These are phyloP conservation scores for Callinectes sapidus DNA, from an alignment of 2,888 invertebrate species.

Conservation along the genomic window DNA sequence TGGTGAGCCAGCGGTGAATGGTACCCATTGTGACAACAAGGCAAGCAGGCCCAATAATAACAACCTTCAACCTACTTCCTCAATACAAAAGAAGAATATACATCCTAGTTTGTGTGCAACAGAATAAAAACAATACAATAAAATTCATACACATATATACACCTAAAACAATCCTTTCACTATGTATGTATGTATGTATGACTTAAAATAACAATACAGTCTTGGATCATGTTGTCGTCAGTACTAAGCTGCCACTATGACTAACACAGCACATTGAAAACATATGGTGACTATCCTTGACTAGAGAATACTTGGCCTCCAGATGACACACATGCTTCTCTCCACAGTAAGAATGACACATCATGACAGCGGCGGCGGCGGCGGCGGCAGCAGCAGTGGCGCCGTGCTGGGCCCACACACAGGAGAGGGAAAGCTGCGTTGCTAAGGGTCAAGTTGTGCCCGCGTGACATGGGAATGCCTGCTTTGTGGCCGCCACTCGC, in stretches of 20 bases:
- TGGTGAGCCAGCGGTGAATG: not conserved
- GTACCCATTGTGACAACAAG: not conserved
- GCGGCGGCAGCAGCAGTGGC: no score
- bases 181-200: conserved; percentile 25
- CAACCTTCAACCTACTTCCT: not conserved
- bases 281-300: conserved; percentile 24
- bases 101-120: not conserved
- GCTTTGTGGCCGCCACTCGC: not conserved
- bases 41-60: not conserved
- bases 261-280: conserved; percentile 30
- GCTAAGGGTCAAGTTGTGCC: not conserved
- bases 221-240: not conserved
- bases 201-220: not conserved
- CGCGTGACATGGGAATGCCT: no score
- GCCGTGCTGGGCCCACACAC: not conserved
- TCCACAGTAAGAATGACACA: conserved; percentile 15
- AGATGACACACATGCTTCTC: conserved; percentile 11
- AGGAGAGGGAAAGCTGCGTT: not conserved
- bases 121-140: conserved; percentile 7
- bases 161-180: not conserved
- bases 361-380: not conserved
- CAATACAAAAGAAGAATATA: not conserved
- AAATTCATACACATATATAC: conserved; percentile 28
- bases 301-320: conserved; percentile 52
- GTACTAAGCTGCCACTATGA: conserved; percentile 5